phyloP scores from a whole-genome alignment of 2,113 vertebrate genomes.

The Gobio gobio region DNA sequence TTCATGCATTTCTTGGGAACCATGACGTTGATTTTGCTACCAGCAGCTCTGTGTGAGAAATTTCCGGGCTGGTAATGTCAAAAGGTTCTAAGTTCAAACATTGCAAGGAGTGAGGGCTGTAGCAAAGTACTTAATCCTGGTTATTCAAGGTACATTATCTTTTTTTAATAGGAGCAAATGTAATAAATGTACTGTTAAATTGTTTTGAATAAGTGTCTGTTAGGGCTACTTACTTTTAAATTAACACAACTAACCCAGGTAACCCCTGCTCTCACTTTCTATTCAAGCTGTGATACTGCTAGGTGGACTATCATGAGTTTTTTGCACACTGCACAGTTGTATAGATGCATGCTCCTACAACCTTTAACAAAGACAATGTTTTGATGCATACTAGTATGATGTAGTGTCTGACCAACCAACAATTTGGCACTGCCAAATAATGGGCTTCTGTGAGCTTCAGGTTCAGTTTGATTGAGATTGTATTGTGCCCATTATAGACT shows the following conservation, averaged over 20 bases:
- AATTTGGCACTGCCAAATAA: not conserved
- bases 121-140: not conserved
- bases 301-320: not conserved
- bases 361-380: not conserved
- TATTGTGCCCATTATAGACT: not conserved
- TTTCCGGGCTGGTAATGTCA: not conserved
- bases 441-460: not conserved
- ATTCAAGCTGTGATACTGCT: not conserved
- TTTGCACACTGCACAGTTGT: not conserved
- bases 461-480: not conserved
- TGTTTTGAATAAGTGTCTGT: not conserved
- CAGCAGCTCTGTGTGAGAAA: not conserved
- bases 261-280: not conserved
- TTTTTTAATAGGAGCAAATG: too few species aligned
- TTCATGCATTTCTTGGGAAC: not conserved
- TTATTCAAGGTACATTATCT: not conserved
- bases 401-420: not conserved
- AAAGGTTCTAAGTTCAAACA: not conserved
- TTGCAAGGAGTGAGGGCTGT: not conserved
- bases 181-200: not conserved
- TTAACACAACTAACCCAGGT: not conserved
- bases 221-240: not conserved
- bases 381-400: not conserved
- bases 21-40: not conserved
- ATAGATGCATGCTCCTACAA: not conserved